Conservation (phyloP, 2,113 vertebrate genomes). For the Eudyptes chrysolophus region DNA sequence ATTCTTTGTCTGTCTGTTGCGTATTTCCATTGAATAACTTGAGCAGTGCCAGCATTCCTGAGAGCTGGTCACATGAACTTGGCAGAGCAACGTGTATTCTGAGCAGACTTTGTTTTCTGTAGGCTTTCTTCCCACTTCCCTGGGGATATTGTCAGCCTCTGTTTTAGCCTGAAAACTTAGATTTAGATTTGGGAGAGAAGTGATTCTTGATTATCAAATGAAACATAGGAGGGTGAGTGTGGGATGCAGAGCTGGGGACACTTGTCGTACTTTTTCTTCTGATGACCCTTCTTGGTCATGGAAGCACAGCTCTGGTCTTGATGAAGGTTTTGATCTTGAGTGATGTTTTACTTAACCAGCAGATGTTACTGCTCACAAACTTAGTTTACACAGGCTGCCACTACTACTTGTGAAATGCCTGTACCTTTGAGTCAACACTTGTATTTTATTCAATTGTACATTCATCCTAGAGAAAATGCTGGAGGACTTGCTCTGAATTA, state of each 20-base stretch:
- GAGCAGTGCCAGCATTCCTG: slow-evolving; percentile 45
- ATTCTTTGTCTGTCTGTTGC: background rate
- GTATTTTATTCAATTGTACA: background rate
- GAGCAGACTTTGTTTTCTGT: slow-evolving; percentile 29
- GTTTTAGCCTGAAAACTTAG: slow-evolving; percentile 6
- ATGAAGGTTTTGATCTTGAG: background rate
- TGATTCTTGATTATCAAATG: background rate
- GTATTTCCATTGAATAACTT: background rate
- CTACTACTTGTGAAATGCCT: background rate
- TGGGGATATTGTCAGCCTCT: slow-evolving; percentile 31
- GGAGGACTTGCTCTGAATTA: background rate
- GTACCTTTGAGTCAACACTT: background rate
- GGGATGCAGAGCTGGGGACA: background rate
- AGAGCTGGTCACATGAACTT: slow-evolving; percentile 33
- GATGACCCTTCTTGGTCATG: background rate
- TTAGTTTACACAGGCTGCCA: background rate
- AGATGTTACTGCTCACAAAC: background rate
- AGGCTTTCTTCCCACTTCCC: slow-evolving; percentile 26
- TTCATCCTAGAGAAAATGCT: background rate
- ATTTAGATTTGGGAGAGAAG: background rate
- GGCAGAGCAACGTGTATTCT: background rate
- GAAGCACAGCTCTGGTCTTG: background rate
- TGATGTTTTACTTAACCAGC: background rate
- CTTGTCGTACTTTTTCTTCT: background rate
- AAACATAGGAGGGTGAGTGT: background rate